These are phyloP conservation scores for Strigamia crassipes DNA, from an alignment of 2,888 invertebrate genomes.

Conservation along the genomic window DNA sequence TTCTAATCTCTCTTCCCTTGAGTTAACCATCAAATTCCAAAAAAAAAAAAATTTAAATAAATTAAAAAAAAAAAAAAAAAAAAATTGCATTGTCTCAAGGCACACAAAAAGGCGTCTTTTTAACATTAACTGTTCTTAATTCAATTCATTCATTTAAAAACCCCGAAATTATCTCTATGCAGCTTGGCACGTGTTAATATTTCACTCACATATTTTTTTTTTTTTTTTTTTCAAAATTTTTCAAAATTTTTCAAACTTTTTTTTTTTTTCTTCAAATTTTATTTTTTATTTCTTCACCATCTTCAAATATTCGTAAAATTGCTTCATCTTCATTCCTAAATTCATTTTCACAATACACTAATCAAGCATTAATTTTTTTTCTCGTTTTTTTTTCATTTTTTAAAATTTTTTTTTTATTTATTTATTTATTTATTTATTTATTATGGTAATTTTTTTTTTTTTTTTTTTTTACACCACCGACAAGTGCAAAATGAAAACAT, in stretches of 20 bases:
- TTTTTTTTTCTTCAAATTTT: too few relatives aligned
- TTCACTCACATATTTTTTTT: too few relatives aligned
- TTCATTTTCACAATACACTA: not conserved
- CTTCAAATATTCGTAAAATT: not conserved
- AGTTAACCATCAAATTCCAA: not conserved
- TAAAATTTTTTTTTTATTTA: too few relatives aligned
- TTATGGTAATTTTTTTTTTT: not conserved
- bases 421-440: not conserved
- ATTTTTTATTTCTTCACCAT: too few relatives aligned
- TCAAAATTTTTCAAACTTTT: too few relatives aligned
- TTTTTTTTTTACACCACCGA: not conserved
- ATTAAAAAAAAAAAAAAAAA: not conserved
- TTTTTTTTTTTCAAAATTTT: not conserved
- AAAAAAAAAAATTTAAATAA: too few relatives aligned
- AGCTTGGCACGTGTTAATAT: not conserved
- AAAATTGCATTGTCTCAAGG: constrained; percentile 10
- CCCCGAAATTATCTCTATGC: not conserved
- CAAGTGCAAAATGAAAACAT: constrained; percentile 2
- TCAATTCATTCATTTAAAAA: not conserved
- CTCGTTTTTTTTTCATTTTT: too few relatives aligned
- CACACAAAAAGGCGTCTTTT: not conserved
- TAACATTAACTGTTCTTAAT: not conserved
- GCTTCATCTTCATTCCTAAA: constrained; percentile 1
- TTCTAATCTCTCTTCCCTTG: not conserved
- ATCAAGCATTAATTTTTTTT: not conserved